These are phyloP conservation scores for Lonchura striata DNA, from an alignment of 2,113 vertebrate genomes.

Conservation along the genomic window DNA sequence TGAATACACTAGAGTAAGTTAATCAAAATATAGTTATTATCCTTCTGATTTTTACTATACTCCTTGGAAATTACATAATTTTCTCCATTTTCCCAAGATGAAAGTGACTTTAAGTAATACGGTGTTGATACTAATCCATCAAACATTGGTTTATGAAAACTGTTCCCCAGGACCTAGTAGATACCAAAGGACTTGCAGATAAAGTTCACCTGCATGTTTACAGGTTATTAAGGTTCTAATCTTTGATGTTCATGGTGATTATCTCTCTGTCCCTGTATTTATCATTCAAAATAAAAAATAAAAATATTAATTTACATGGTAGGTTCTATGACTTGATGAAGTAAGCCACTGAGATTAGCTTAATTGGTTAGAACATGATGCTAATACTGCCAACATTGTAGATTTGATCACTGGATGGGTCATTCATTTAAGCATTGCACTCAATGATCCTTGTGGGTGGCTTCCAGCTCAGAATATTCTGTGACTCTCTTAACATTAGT, in stretches of 20 bases:
- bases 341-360: neutral
- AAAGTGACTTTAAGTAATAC: neutral
- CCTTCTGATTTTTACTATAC: neutral
- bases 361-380: fast-evolving
- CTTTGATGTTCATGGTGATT: neutral
- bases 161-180: neutral
- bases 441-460: neutral
- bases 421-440: fast-evolving
- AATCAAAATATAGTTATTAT: neutral
- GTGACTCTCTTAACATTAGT: neutral
- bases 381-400: neutral
- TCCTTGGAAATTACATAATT: neutral
- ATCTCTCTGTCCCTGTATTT: neutral
- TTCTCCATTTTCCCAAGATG: neutral
- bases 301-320: neutral
- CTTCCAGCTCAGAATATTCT: neutral
- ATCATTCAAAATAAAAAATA: neutral
- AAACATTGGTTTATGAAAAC: neutral
- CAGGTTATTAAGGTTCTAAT: neutral
- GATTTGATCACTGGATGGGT: fast-evolving
- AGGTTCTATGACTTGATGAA: neutral
- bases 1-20: neutral
- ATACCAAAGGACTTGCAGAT: neutral
- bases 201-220: neutral
- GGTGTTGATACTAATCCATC: neutral